These are phyloP conservation scores for Myanophis thanlyinensis DNA, from an alignment of 2,113 vertebrate species.

Conservation along the genomic window DNA sequence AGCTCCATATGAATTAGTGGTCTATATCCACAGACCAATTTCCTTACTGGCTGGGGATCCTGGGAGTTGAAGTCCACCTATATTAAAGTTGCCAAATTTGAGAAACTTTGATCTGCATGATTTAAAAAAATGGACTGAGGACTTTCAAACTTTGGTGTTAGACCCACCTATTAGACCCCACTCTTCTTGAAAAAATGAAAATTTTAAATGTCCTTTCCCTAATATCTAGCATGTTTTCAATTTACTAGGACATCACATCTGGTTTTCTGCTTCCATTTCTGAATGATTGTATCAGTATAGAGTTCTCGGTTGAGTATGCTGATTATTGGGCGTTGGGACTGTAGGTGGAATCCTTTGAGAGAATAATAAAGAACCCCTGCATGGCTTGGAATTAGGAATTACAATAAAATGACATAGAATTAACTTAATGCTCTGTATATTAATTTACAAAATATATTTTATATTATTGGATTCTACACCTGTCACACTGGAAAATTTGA, in stretches of 20 bases:
- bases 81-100: too few species aligned
- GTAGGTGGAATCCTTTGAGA: neutral
- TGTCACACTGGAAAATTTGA: neutral
- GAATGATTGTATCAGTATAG: neutral
- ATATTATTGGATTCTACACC: neutral
- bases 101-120: neutral
- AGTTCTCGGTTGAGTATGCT: neutral
- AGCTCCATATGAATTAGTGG: neutral
- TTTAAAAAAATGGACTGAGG: neutral
- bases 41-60: too few species aligned
- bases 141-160: neutral
- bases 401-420: neutral
- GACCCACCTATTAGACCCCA: neutral
- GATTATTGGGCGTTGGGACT: neutral
- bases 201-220: neutral
- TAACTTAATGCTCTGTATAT: neutral
- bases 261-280: neutral
- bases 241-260: neutral
- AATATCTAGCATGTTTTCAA: neutral
- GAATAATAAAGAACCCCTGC: neutral
- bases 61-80: too few species aligned
- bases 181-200: neutral
- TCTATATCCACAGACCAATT: too few species aligned
- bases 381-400: neutral
- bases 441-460: neutral